Conservation (phyloP, 2,797 vertebrate species). For the Falco columbarius region DNA sequence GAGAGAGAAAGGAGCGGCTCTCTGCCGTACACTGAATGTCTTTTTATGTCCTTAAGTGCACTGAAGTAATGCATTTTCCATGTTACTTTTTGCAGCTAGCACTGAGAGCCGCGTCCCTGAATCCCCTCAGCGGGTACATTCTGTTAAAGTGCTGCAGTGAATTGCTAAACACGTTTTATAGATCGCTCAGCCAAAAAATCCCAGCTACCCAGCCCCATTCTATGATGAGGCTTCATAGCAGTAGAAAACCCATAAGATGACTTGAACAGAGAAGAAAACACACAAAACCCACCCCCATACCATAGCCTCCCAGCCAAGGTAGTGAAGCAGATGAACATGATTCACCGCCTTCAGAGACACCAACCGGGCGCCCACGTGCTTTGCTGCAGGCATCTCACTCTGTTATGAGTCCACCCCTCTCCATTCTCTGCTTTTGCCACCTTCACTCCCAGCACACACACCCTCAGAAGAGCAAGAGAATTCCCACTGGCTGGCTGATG, state of each 20-base stretch:
- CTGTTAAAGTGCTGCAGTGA: fast-evolving
- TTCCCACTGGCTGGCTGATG: not conserved
- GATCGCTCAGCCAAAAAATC: not conserved
- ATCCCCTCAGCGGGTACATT: not conserved
- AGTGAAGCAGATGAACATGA: not conserved
- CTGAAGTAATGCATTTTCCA: slow-evolving; percentile 40
- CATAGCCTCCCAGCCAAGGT: fast-evolving
- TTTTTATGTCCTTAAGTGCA: not conserved
- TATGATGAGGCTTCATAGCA: not conserved
- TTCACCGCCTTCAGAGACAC: not conserved
- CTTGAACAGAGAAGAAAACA: not conserved
- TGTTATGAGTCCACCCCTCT: not conserved
- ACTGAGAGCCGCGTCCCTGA: not conserved
- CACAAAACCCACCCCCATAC: no score
- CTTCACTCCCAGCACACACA: not conserved
- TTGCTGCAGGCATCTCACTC: not conserved
- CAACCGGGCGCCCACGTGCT: not conserved
- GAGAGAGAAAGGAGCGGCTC: not conserved
- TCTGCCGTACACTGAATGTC: not conserved
- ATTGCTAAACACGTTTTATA: not conserved
- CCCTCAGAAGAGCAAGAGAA: not conserved
- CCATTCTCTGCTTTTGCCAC: fast-evolving
- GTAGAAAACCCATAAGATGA: not conserved
- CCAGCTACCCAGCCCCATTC: not conserved
- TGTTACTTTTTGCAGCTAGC: not conserved